Conservation (phyloP, 2,888 invertebrate species). For the Cotesia congregata region DNA sequence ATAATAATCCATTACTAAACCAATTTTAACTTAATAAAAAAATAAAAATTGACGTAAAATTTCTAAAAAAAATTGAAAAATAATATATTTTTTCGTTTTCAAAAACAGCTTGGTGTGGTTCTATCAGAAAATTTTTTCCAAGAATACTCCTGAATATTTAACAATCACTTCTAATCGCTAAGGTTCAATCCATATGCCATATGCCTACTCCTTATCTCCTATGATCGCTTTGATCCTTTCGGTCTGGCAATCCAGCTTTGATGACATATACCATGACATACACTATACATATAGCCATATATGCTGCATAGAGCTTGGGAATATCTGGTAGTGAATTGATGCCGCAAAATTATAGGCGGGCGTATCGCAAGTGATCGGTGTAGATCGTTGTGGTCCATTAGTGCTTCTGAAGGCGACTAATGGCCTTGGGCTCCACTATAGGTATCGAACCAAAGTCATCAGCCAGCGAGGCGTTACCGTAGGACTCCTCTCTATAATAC, state of each 20-base stretch:
- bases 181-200: no score
- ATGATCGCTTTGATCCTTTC: not conserved
- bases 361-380: conserved; percentile 36
- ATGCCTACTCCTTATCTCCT: no score
- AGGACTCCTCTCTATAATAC: conserved; percentile 26
- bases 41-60: no score
- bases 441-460: conserved; percentile 40
- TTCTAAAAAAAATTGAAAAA: no score
- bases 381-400: conserved; percentile 43
- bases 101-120: no score
- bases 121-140: no score
- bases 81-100: no score
- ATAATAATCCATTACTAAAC: no score
- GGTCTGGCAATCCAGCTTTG: not conserved
- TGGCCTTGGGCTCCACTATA: conserved; percentile 37
- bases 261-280: conserved; percentile 19
- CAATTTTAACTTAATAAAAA: no score
- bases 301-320: conserved; percentile 21
- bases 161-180: no score
- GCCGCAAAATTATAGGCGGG: conserved; percentile 38
- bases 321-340: conserved; percentile 27
- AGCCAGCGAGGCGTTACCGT: conserved; percentile 30
- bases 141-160: no score
- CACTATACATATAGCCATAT: conserved; percentile 14
- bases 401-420: conserved; percentile 42